A percentile compares a stretch with the other conserved stretches of the same genome.
These are phyloP conservation scores for Mythimna lalbum DNA, from an alignment of 2,888 invertebrate genomes.

Conservation along the genomic window DNA sequence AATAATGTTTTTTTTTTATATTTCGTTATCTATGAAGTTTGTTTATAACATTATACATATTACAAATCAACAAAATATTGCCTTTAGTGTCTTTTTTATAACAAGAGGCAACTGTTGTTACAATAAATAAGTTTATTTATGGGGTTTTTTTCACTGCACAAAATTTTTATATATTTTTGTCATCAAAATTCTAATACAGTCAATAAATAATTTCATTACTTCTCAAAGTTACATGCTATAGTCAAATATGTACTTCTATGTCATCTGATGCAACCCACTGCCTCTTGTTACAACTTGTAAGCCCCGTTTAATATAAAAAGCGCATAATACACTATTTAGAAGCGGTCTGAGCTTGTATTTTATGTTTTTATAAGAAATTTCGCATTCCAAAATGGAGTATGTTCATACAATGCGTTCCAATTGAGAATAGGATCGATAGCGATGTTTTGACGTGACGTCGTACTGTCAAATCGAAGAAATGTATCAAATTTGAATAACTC, in stretches of 20 bases:
- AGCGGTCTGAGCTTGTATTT: constrained; percentile 70
- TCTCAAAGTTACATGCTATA: neutral
- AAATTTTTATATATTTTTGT: too few species aligned
- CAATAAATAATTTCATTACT: neutral
- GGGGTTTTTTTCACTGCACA: neutral
- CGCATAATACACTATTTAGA: constrained; percentile 67
- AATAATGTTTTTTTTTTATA: constrained; percentile 48
- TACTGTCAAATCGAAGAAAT: too few species aligned
- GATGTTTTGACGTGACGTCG: too few species aligned
- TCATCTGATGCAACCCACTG: constrained; percentile 14
- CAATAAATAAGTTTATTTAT: neutral
- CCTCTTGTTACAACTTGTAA: constrained; percentile 48
- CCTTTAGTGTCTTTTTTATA: constrained; percentile 10
- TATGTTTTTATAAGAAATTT: constrained; percentile 63
- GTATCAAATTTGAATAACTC: too few species aligned
- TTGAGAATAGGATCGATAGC: too few species aligned
- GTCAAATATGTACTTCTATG: neutral
- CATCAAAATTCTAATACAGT: constrained; percentile 23
- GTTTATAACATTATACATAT: constrained; percentile 49
- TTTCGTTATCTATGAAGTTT: constrained; percentile 20
- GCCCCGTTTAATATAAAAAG: constrained; percentile 68
- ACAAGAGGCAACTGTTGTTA: constrained; percentile 42
- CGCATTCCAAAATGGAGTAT: constrained; percentile 63
- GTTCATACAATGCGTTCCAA: too few species aligned
- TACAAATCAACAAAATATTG: constrained; percentile 51